Conservation (phyloP, 1,140 invertebrate genomes). For the Dufourea novaeangliae region DNA sequence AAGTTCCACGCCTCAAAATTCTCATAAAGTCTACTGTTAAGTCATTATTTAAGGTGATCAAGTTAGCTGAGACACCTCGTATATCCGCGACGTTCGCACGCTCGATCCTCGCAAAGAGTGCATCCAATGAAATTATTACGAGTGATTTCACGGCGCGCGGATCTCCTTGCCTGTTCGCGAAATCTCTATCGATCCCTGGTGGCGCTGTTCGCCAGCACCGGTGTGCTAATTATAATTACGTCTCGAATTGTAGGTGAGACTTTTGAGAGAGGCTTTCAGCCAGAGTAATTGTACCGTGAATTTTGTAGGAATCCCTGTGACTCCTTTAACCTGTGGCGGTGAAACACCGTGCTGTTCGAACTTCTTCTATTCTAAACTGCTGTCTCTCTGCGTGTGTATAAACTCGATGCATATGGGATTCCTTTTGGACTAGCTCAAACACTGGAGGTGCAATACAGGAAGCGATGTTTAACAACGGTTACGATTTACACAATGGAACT, state of each 20-base stretch:
- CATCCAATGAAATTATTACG: conserved; percentile 27
- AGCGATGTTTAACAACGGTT: too few species aligned
- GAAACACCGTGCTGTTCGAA: background rate
- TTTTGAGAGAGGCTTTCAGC: background rate
- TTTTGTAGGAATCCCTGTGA: conserved; percentile 16
- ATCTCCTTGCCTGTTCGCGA: background rate
- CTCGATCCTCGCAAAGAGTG: background rate
- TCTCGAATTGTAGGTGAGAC: background rate
- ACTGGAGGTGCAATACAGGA: background rate
- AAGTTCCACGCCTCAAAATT: too few species aligned
- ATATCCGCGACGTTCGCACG: background rate
- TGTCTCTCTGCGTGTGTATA: background rate
- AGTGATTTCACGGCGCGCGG: background rate
- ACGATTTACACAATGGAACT: too few species aligned
- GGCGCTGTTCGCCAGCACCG: background rate
- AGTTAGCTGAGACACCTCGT: background rate
- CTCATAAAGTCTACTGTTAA: too few species aligned
- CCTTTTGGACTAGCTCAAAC: background rate
- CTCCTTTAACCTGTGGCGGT: background rate
- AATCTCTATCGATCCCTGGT: conserved; percentile 1
- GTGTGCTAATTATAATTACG: conserved; percentile 37
- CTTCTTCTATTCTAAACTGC: background rate
- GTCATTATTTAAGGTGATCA: too few species aligned
- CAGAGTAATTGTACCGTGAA: conserved; percentile 33
- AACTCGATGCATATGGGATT: background rate